These are phyloP conservation scores for Camponotus fellah DNA, from an alignment of 2,888 invertebrate genomes.

Conservation along the genomic window DNA sequence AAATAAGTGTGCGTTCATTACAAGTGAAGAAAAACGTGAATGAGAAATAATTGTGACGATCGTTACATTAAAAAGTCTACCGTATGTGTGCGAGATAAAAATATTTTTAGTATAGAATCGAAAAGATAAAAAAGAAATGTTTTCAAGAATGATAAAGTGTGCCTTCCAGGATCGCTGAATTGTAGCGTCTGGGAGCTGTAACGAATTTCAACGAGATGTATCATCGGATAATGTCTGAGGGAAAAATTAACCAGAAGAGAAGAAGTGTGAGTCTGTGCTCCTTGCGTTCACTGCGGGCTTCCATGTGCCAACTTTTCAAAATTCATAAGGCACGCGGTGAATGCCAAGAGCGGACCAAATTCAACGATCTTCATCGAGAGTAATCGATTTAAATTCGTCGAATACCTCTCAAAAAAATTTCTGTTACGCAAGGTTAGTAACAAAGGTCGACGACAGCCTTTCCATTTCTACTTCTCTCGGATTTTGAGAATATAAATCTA, in stretches of 20 bases:
- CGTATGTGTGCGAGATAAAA: background rate
- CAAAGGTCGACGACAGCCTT: background rate
- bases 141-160: slow-evolving; percentile 39
- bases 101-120: background rate
- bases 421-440: slow-evolving; percentile 47
- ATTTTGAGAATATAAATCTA: background rate
- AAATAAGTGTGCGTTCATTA: slow-evolving; percentile 24
- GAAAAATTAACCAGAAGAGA: slow-evolving; percentile 37
- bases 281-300: slow-evolving; percentile 98
- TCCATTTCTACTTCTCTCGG: background rate
- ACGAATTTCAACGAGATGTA: background rate
- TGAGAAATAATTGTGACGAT: slow-evolving; percentile 3
- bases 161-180: slow-evolving; percentile 9
- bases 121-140: background rate
- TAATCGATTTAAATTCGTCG: background rate
- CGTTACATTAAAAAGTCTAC: background rate
- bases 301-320: slow-evolving; percentile 91
- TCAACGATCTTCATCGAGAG: slow-evolving; percentile 81
- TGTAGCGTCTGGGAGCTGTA: background rate
- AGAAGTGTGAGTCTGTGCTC: slow-evolving; percentile 87
- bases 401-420: background rate
- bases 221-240: background rate
- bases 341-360: slow-evolving; percentile 98
- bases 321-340: slow-evolving; percentile 99
- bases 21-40: background rate